Conservation (phyloP, 2,113 vertebrate genomes). For the Ochotona princeps region DNA sequence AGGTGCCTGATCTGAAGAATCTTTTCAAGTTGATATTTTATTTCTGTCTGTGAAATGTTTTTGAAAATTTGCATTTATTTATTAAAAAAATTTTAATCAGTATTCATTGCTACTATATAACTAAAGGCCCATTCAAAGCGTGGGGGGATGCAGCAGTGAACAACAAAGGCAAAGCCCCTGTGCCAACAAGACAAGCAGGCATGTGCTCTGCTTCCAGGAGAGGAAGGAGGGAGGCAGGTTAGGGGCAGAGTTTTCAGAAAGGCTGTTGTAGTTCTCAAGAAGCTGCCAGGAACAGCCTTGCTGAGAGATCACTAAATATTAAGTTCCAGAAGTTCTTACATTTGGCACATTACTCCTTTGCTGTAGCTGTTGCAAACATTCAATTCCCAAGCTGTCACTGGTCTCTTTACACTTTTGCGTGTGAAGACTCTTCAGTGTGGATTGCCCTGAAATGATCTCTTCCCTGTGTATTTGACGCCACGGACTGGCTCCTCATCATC, state of each 20-base stretch:
- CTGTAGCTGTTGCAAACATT: not conserved
- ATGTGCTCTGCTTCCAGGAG: not conserved
- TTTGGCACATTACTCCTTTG: not conserved
- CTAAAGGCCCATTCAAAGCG: not conserved
- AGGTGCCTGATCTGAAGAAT: not conserved
- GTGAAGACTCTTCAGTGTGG: not conserved
- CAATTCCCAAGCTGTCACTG: not conserved
- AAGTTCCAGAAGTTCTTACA: not conserved
- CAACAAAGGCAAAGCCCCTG: too few relatives aligned
- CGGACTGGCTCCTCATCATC: too few relatives aligned
- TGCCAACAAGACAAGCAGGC: too few relatives aligned
- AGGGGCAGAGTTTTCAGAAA: too few relatives aligned
- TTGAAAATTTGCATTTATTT: not conserved
- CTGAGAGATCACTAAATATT: too few relatives aligned
- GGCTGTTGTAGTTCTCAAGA: not conserved
- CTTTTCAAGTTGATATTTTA: not conserved
- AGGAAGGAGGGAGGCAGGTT: not conserved
- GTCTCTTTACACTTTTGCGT: not conserved
- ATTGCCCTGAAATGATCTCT: not conserved
- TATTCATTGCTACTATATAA: too few relatives aligned
- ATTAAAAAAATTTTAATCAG: not conserved
- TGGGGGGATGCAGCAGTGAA: not conserved
- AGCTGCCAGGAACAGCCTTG: too few relatives aligned
- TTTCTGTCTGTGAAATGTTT: not conserved
- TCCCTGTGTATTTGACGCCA: not conserved